Evolutionary conservation across 2,113 vertebrate genomes (phyloP).

Genomic region (Phasianus colchicus): DNA sequence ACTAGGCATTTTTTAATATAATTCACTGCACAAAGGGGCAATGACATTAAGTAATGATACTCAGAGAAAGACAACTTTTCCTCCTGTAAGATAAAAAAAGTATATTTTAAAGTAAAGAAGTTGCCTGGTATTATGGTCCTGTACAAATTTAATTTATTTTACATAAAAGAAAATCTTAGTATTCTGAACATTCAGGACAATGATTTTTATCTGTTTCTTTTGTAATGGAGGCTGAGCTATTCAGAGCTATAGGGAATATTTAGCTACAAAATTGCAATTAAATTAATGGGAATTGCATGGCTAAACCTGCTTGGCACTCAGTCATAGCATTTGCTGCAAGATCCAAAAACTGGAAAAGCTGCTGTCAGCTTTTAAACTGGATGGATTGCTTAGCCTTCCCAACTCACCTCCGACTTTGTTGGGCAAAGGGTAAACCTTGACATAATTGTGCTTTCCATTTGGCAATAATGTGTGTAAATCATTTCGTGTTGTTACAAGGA

Average conservation of each 20-base stretch:
- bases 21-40: background rate
- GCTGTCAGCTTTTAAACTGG: background rate
- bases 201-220: background rate
- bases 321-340: background rate
- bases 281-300: background rate
- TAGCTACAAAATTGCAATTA: background rate
- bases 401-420: background rate
- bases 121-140: background rate
- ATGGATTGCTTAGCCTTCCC: background rate
- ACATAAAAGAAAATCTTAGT: background rate
- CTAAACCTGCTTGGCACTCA: background rate
- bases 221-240: background rate
- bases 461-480: background rate
- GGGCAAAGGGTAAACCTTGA: constrained; percentile 31
- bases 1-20: background rate
- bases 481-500: background rate
- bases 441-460: constrained; percentile 29
- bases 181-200: background rate
- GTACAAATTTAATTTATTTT: background rate
- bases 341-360: constrained; percentile 29
- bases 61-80: background rate
- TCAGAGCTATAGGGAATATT: background rate
- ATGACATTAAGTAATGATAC: background rate
- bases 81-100: background rate
- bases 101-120: background rate